phyloP scores from a whole-genome alignment of 2,888 invertebrate species.

The Diarsia mendica region DNA sequence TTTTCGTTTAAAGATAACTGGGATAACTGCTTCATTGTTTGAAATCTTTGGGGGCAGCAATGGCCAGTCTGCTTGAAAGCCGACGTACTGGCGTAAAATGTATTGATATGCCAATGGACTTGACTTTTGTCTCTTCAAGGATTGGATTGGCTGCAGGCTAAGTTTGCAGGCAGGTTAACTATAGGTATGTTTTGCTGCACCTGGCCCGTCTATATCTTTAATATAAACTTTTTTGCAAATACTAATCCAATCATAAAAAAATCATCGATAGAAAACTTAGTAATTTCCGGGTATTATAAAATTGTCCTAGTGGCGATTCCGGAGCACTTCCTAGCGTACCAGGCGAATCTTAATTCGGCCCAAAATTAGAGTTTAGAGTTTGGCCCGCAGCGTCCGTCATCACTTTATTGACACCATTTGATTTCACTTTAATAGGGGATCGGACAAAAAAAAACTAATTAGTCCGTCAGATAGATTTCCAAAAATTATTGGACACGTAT shows the following conservation, averaged over 20 bases:
- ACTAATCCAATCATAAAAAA: background rate
- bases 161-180: background rate
- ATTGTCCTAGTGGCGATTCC: background rate
- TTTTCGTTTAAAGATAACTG: background rate
- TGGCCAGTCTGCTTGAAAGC: background rate
- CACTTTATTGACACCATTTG: no score
- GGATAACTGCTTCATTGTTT: background rate
- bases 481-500: no score
- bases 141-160: background rate
- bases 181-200: background rate
- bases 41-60: background rate
- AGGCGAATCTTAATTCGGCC: background rate
- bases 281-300: background rate
- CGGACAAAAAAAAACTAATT: no score
- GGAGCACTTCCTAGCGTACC: background rate
- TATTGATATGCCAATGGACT: background rate
- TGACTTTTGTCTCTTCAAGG: background rate
- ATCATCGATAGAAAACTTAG: background rate
- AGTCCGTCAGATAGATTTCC: no score
- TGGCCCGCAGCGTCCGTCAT: no score
- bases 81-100: background rate
- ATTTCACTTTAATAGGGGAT: no score
- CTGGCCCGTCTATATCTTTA: background rate
- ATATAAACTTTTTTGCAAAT: background rate
- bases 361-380: no score